Evolutionary conservation across 2,888 invertebrate species (phyloP).

Genomic region (Synergus japonicus): DNA sequence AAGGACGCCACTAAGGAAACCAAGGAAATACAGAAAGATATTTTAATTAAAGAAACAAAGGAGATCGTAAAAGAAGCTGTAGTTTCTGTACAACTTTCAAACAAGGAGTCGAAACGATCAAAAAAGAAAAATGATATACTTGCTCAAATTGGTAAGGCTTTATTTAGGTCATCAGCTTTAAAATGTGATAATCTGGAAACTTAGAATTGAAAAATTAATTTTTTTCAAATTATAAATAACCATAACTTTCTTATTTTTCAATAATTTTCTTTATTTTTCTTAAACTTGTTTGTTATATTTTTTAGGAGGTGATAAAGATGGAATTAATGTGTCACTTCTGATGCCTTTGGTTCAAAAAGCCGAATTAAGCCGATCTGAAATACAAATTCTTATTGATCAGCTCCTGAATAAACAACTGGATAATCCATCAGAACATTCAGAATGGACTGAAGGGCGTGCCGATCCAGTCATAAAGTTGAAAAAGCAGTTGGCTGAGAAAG

Average conservation of each 20-base stretch:
- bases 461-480: slow-evolving; percentile 92
- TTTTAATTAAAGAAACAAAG: slow-evolving; percentile 61
- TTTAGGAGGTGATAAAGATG: slow-evolving; percentile 84
- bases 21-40: slow-evolving; percentile 68
- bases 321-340: slow-evolving; percentile 84
- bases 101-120: slow-evolving; percentile 77
- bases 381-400: slow-evolving; percentile 92
- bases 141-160: slow-evolving; percentile 79
- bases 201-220: not conserved
- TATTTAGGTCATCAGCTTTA: not conserved
- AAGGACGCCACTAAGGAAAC: slow-evolving; percentile 57
- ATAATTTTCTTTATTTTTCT: not conserved
- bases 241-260: no score
- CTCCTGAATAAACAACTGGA: slow-evolving; percentile 93
- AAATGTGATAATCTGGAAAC: not conserved
- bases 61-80: slow-evolving; percentile 61
- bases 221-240: no score
- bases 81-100: slow-evolving; percentile 55
- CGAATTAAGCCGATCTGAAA: slow-evolving; percentile 90
- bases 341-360: slow-evolving; percentile 88
- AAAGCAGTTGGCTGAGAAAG: slow-evolving; percentile 93
- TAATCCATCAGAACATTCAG: slow-evolving; percentile 84
- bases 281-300: slow-evolving; percentile 43
- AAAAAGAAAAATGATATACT: slow-evolving; percentile 82
- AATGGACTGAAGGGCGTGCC: slow-evolving; percentile 92